Percentiles rank a stretch among this genome's conserved stretches.
Evolutionary conservation across 2,888 invertebrate species (phyloP).

Genomic region (Hemicrepidius hirtus): DNA sequence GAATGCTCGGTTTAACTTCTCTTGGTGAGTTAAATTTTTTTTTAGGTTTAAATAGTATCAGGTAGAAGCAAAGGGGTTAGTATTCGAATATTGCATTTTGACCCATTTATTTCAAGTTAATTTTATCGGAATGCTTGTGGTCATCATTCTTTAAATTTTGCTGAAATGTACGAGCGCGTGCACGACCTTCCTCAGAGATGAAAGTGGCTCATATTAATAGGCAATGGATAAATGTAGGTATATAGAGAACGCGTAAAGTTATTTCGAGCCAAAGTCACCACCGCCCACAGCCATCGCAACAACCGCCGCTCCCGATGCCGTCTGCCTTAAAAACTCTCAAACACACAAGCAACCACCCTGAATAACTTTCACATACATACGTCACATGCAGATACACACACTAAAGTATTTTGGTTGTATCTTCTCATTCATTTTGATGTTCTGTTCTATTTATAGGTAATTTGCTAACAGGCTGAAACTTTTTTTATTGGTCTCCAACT

Average conservation of each 20-base stretch:
- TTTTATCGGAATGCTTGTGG: not conserved
- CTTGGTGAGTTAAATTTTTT: too few species aligned
- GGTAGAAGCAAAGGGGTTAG: too few species aligned
- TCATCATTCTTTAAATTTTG: not conserved
- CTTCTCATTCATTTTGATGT: too few species aligned
- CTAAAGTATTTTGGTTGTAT: too few species aligned
- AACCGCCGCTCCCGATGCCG: constrained; percentile 1
- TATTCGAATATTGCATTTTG: too few species aligned
- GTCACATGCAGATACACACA: too few species aligned
- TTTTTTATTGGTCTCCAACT: too few species aligned
- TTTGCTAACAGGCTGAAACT: too few species aligned
- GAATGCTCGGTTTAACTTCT: too few species aligned
- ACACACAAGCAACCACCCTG: not conserved
- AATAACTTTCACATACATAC: not conserved
- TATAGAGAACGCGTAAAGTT: constrained; percentile 38
- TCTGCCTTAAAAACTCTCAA: not conserved
- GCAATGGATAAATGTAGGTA: constrained; percentile 33
- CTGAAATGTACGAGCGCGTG: constrained; percentile 16
- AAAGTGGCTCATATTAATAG: constrained; percentile 50
- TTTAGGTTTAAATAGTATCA: too few species aligned
- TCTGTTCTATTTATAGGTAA: too few species aligned
- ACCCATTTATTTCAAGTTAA: too few species aligned
- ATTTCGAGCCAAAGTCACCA: constrained; percentile 46
- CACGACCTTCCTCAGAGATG: constrained; percentile 46
- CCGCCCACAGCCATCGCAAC: constrained; percentile 33